phyloP scores from a whole-genome alignment of 1,140 invertebrate genomes.

The Neodiprion pinetum region DNA sequence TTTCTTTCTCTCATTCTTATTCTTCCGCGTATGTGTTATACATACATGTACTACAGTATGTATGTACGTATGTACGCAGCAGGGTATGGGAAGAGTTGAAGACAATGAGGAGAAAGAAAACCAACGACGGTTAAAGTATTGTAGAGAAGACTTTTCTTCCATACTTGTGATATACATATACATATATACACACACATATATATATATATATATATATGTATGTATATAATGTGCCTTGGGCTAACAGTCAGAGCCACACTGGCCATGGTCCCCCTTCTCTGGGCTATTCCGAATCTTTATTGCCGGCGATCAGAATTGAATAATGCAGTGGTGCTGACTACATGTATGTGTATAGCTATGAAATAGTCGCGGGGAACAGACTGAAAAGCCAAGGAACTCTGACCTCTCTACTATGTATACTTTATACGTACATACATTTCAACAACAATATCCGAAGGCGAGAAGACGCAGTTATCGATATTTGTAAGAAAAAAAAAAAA shows the following conservation, averaged over 20 bases:
- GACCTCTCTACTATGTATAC: neutral
- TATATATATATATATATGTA: too few relatives aligned
- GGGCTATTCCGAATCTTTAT: slow-evolving; percentile 45
- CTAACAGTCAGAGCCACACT: too few relatives aligned
- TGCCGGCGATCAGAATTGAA: slow-evolving; percentile 47
- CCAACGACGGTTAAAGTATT: neutral
- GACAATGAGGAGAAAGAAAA: neutral
- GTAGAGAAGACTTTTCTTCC: neutral
- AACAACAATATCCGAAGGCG: neutral
- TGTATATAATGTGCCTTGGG: too few relatives aligned
- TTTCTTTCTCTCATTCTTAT: too few relatives aligned
- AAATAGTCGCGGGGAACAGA: neutral
- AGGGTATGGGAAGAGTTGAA: neutral
- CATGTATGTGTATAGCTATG: neutral
- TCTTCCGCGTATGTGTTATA: too few relatives aligned
- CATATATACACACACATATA: too few relatives aligned
- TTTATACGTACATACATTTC: neutral
- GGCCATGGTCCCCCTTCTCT: slow-evolving; percentile 7
- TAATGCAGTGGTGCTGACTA: slow-evolving; percentile 42
- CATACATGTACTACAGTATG: too few relatives aligned
- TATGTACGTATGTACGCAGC: too few relatives aligned
- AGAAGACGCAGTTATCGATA: neutral
- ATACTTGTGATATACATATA: too few relatives aligned
- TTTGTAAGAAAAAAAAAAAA: slow-evolving; percentile 1
- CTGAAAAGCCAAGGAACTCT: slow-evolving; percentile 5